Conservation (phyloP, 2,888 invertebrate genomes). For the Eudasyphora cyanicolor region DNA sequence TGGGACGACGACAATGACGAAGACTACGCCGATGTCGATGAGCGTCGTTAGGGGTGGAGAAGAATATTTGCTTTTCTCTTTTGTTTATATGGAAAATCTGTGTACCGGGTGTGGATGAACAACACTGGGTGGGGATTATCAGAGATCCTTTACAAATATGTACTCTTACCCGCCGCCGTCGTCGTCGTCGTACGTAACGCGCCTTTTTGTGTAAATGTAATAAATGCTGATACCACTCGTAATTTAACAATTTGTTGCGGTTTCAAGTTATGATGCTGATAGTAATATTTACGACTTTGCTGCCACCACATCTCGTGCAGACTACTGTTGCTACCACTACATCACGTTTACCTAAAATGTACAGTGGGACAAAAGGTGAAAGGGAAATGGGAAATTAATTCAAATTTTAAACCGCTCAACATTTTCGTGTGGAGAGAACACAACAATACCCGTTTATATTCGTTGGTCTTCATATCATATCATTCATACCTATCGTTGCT, state of each 20-base stretch:
- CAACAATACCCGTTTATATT: no score
- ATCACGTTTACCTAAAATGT: background rate
- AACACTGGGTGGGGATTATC: slow-evolving; percentile 18
- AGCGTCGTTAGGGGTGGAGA: background rate
- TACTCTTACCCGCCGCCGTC: no score
- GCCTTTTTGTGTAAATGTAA: slow-evolving; percentile 64
- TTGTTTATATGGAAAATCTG: slow-evolving; percentile 32
- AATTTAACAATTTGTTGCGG: slow-evolving; percentile 77
- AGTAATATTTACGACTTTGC: slow-evolving; percentile 66
- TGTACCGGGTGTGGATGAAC: background rate
- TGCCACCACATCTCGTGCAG: background rate
- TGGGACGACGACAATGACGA: background rate
- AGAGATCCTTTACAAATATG: slow-evolving; percentile 25
- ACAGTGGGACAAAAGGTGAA: slow-evolving; percentile 33
- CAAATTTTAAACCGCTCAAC: no score
- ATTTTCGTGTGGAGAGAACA: no score
- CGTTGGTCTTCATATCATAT: no score
- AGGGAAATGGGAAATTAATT: no score
- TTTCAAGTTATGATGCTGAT: slow-evolving; percentile 74
- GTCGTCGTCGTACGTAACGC: slow-evolving; percentile 1
- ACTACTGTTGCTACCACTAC: background rate
- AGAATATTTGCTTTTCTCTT: slow-evolving; percentile 11
- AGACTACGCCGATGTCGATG: background rate
- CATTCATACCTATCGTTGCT: no score
- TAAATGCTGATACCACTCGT: slow-evolving; percentile 71